phyloP scores from a whole-genome alignment of 1,140 invertebrate species.

The Mercenaria mercenaria region DNA sequence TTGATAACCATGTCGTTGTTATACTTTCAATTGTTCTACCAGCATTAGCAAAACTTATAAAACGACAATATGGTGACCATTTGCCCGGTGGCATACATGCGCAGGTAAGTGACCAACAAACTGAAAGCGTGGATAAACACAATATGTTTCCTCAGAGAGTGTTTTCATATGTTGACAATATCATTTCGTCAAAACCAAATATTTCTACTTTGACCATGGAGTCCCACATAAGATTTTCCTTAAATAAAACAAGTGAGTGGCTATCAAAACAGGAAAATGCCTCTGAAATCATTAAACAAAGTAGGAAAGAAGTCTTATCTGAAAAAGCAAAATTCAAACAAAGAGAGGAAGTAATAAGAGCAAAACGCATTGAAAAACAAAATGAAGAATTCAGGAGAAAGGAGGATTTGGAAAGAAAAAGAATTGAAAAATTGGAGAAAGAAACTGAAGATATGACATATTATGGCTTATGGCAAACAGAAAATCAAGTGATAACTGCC shows the following conservation, averaged over 20 bases:
- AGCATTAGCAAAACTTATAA: conserved; percentile 44
- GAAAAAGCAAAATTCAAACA: no score
- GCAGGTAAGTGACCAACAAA: neutral
- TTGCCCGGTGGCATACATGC: neutral
- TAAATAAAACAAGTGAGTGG: conserved; percentile 17
- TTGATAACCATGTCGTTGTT: conserved; percentile 42
- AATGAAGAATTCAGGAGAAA: neutral
- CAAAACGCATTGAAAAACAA: neutral
- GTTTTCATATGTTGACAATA: neutral
- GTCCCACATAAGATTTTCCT: neutral
- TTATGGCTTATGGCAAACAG: conserved; percentile 38
- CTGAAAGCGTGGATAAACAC: conserved; percentile 9
- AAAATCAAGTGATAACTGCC: neutral
- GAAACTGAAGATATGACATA: neutral
- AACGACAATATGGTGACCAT: neutral
- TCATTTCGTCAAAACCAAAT: neutral
- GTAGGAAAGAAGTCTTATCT: neutral
- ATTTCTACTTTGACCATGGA: neutral
- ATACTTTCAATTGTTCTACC: conserved; percentile 54
- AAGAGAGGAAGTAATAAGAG: neutral
- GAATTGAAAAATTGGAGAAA: neutral
- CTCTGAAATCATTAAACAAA: neutral
- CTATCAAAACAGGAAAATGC: neutral
- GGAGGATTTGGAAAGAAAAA: neutral
- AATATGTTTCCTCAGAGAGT: neutral